Conservation (phyloP, 2,888 invertebrate species). For the Eugnorisma glareosa region DNA sequence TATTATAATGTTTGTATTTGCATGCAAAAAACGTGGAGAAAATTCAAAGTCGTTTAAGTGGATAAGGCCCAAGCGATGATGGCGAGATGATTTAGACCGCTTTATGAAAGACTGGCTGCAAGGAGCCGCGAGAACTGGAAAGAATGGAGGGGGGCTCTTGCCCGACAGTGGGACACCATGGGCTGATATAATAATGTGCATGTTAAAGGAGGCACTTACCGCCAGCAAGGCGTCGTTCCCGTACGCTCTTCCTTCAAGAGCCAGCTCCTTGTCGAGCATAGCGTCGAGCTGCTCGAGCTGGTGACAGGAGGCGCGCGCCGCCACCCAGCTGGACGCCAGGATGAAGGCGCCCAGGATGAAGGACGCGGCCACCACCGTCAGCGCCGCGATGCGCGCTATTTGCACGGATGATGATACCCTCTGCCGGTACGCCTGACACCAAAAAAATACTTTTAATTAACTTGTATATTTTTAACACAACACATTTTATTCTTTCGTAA, state of each 20-base stretch:
- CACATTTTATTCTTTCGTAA: background rate
- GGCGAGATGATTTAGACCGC: background rate
- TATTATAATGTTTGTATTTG: background rate
- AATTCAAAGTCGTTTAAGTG: background rate
- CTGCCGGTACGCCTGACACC: slow-evolving; percentile 94
- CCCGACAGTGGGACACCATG: background rate
- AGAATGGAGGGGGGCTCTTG: background rate
- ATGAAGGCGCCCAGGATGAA: slow-evolving; percentile 95
- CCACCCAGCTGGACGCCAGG: slow-evolving; percentile 95
- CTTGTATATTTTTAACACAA: background rate
- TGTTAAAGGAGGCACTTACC: slow-evolving; percentile 88
- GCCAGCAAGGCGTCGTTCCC: slow-evolving; percentile 92
- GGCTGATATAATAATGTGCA: background rate
- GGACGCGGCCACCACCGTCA: slow-evolving; percentile 95
- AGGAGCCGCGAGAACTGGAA: background rate
- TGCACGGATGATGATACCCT: slow-evolving; percentile 94
- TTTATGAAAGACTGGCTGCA: background rate
- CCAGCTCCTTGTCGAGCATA: slow-evolving; percentile 92
- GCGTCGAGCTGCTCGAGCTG: slow-evolving; percentile 93
- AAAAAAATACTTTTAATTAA: slow-evolving; percentile 22
- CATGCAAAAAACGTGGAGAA: background rate
- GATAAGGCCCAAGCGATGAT: background rate
- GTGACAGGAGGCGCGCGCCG: slow-evolving; percentile 95
- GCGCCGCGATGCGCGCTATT: slow-evolving; percentile 95
- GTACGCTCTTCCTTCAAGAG: slow-evolving; percentile 91